Conservation (phyloP, 2,888 invertebrate species). For the Euzetes globulus region DNA sequence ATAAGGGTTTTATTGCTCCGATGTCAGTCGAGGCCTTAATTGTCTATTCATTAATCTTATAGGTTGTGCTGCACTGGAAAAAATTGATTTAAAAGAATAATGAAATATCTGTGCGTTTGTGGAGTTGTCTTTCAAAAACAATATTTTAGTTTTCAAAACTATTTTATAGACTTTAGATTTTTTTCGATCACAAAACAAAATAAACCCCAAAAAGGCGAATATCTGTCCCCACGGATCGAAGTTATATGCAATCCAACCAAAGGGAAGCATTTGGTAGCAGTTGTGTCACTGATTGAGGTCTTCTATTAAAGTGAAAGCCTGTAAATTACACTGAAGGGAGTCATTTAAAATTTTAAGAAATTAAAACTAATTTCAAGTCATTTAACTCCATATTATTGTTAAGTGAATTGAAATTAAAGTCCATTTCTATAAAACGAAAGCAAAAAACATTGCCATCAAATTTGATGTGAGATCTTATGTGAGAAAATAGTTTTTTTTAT, state of each 20-base stretch:
- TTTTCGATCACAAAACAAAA: conserved; percentile 9
- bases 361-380: conserved; percentile 26
- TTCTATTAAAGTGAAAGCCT: conserved; percentile 26
- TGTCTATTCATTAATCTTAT: conserved; percentile 19
- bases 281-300: neutral
- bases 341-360: conserved; percentile 28
- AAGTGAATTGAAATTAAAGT: neutral
- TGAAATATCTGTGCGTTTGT: conserved; percentile 7
- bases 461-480: neutral
- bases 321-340: conserved; percentile 13
- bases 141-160: conserved; percentile 8
- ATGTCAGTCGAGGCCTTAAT: neutral
- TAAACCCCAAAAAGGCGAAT: conserved; percentile 3
- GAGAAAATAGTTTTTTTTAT: conserved; percentile 10
- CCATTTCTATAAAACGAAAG: neutral
- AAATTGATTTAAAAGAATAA: neutral
- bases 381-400: neutral
- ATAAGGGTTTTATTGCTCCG: conserved; percentile 5
- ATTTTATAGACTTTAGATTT: conserved; percentile 1
- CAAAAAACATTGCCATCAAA: neutral
- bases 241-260: neutral
- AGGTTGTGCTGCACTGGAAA: neutral
- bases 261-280: neutral
- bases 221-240: conserved; percentile 20
- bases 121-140: neutral